Evolutionary conservation across 1,140 invertebrate species (phyloP), one percentile per base, ranked within the genome.

Genomic region (Eurosta solidaginis): DNA sequence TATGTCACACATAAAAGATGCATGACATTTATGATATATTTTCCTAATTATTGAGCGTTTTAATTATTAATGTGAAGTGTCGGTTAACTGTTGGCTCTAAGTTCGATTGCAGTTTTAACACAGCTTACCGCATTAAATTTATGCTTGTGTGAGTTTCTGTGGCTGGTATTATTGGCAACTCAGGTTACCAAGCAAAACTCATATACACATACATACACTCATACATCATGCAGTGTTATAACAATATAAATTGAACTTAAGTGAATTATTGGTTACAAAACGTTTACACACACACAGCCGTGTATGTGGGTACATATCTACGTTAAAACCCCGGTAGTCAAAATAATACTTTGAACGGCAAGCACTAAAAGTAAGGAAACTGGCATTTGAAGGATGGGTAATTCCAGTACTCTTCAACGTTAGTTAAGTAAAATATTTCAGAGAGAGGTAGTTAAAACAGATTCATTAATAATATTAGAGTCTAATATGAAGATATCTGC

Each of bases 151-250:
- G 45, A 2, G 5, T 42, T 68, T 40, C n/a, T n/a, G n/a, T n/a
- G n/a, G n/a, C n/a, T n/a, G n/a, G n/a, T n/a, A n/a, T 20, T 68
- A 22, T 40, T 68, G 59, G n/a, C 59, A 68, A 20, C 59, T 68
- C 59, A 40, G 59, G 59, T 68, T 68, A 20, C 59, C 59, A 68
- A 40, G 59, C 33, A 68, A 68, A 68, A n/a, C n/a, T n/a, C n/a
- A n/a, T n/a, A n/a, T n/a, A 52, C 20, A 6, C 25, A 27, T n/a
- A 6, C 45, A 9, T 52, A 52, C 25, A 22, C 4, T 3, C 25
- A 49, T 49, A 49, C 3, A 49, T 49, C 10, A 0, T 52, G n/a
- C n/a, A 22, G 20, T 52, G 10, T n/a, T n/a, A n/a, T n/a, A n/a
- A n/a, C n/a, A n/a, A n/a, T n/a, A n/a, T n/a, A n/a, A n/a, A n/a